Conservation (phyloP, 2,797 vertebrate genomes). For the Paramormyrops hopkinsi region DNA sequence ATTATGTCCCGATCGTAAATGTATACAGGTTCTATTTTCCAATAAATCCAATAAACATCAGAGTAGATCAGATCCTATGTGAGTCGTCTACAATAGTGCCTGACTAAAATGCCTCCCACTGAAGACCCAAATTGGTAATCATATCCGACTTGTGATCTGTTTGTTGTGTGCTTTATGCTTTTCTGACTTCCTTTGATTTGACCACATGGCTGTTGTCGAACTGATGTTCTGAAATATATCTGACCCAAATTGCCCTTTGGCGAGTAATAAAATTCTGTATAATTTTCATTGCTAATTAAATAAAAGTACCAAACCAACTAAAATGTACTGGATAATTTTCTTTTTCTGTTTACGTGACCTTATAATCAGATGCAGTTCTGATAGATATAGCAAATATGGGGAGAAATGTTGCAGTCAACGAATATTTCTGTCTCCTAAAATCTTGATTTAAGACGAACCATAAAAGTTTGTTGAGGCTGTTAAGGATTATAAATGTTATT, state of each 20-base stretch:
- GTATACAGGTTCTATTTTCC: not conserved
- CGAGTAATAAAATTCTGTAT: not conserved
- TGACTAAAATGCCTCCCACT: not conserved
- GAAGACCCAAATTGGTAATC: not conserved
- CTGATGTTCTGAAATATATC: not conserved
- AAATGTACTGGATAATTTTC: not conserved
- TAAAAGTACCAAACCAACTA: not conserved
- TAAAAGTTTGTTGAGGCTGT: not conserved
- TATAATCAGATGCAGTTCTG: not conserved
- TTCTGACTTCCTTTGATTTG: not conserved
- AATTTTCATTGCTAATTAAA: not conserved
- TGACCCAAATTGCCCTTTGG: not conserved
- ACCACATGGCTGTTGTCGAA: not conserved
- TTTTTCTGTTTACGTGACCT: not conserved
- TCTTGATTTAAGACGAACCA: not conserved
- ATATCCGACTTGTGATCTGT: not conserved
- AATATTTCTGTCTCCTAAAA: not conserved
- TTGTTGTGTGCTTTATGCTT: not conserved
- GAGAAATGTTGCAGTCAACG: not conserved
- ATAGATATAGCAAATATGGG: not conserved
- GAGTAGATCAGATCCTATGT: not conserved
- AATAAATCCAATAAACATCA: not conserved
- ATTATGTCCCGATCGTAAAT: not conserved
- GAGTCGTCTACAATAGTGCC: not conserved
- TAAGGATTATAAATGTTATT: not conserved